Evolutionary conservation across 2,888 invertebrate genomes (phyloP).

Genomic region (Julus scanicus): DNA sequence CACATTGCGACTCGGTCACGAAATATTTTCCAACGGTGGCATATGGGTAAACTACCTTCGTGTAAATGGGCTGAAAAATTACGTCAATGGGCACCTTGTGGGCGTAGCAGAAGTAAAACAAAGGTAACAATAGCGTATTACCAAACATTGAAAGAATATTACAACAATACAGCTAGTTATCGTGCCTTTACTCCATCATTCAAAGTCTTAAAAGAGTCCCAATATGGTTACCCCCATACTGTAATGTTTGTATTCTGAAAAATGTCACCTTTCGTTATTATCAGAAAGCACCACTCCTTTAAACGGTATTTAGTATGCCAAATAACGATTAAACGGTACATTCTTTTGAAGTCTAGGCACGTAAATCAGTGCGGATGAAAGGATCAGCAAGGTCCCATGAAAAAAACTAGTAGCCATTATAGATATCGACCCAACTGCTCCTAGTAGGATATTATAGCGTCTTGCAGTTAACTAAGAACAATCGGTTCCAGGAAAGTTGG

Average conservation of each 20-base stretch:
- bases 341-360: no score
- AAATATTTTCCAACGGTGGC: neutral
- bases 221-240: neutral
- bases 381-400: no score
- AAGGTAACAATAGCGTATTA: neutral
- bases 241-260: neutral
- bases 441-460: no score
- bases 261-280: neutral
- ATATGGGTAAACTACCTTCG: neutral
- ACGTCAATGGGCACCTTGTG: neutral
- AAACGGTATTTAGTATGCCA: neutral
- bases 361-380: no score
- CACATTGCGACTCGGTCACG: constrained; percentile 33
- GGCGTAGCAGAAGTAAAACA: neutral
- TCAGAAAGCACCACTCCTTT: neutral
- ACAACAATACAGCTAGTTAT: neutral
- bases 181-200: neutral
- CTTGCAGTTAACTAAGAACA: no score
- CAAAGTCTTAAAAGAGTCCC: neutral
- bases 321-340: neutral
- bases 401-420: no score
- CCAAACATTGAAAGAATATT: neutral
- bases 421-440: no score
- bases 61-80: neutral
- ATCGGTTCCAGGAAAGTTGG: no score